A percentile compares a stretch with the other conserved stretches of the same genome.
Conservation (phyloP, 2,888 invertebrate species). For the Asteroscopus sphinx region DNA sequence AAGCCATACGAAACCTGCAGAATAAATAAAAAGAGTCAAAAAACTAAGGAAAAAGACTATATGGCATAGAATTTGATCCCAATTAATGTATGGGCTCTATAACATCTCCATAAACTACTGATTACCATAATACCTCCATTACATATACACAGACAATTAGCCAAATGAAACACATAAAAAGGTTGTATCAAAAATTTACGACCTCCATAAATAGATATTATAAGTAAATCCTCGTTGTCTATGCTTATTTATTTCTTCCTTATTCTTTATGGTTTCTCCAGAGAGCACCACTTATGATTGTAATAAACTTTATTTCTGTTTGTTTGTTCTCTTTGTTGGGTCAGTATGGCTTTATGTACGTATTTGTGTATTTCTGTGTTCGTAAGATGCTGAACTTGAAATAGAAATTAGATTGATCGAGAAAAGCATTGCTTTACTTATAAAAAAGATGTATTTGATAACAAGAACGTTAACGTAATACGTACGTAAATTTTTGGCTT, state of each 20-base stretch:
- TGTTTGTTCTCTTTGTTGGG: conserved; percentile 23
- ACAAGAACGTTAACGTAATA: too few species aligned
- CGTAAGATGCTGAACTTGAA: too few species aligned
- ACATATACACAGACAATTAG: conserved; percentile 45
- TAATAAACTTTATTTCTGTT: conserved; percentile 56
- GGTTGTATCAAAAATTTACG: conserved; percentile 49
- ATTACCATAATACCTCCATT: conserved; percentile 21
- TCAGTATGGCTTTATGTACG: conserved; percentile 24
- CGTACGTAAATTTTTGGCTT: too few species aligned
- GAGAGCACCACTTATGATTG: conserved; percentile 43
- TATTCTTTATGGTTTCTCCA: conserved; percentile 53
- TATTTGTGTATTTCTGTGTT: conserved; percentile 22
- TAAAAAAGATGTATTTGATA: too few species aligned
- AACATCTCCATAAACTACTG: not conserved
- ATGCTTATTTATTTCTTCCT: conserved; percentile 53
- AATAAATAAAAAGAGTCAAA: too few species aligned
- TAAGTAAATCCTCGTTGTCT: conserved; percentile 34
- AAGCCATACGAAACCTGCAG: too few species aligned
- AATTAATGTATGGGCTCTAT: not conserved
- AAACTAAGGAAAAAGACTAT: too few species aligned
- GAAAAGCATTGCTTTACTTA: too few species aligned
- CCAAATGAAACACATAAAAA: conserved; percentile 56
- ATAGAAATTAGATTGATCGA: too few species aligned
- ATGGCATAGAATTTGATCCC: too few species aligned
- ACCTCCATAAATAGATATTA: conserved; percentile 43